These are phyloP conservation scores for Nemopilema nomurai DNA, from an alignment of 30 jellyfish, hydroid and myxozoan species.

Conservation along the genomic window DNA sequence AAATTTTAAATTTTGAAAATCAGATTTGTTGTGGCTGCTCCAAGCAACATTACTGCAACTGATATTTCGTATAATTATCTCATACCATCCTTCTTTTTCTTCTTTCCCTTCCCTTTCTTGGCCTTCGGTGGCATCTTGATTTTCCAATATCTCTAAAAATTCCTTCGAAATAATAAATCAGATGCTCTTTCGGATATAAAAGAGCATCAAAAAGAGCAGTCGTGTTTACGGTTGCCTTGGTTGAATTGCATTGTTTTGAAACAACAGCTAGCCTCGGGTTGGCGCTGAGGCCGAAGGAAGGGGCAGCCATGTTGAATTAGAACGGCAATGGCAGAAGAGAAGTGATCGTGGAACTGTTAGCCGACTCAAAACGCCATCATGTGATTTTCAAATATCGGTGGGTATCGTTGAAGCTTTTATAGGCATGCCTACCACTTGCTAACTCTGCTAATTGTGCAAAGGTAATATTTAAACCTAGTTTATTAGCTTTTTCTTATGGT, in stretches of 20 bases:
- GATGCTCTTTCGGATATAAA: background rate
- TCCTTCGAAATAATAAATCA: background rate
- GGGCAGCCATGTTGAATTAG: background rate
- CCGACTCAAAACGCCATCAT: background rate
- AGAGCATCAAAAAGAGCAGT: background rate
- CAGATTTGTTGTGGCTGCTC: background rate
- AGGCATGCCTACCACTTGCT: background rate
- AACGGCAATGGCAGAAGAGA: background rate
- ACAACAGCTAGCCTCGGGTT: background rate
- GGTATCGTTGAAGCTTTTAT: background rate
- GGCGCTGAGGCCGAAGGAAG: background rate
- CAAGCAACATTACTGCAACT: background rate
- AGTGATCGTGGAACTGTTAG: background rate
- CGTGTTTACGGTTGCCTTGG: background rate
- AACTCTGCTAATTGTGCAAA: no score
- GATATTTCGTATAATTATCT: background rate
- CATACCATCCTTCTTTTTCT: constrained; percentile 65
- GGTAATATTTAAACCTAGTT: no score
- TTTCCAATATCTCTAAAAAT: background rate
- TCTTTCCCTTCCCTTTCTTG: constrained; percentile 59
- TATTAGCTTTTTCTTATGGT: no score
- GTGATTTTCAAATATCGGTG: background rate
- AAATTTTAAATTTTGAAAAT: background rate
- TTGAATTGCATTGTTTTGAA: background rate
- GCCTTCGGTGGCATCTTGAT: constrained; percentile 55